A percentile compares a stretch with the other conserved stretches of the same genome.
Conservation (phyloP, 2,113 vertebrate species). For the Seriola rivoliana region DNA sequence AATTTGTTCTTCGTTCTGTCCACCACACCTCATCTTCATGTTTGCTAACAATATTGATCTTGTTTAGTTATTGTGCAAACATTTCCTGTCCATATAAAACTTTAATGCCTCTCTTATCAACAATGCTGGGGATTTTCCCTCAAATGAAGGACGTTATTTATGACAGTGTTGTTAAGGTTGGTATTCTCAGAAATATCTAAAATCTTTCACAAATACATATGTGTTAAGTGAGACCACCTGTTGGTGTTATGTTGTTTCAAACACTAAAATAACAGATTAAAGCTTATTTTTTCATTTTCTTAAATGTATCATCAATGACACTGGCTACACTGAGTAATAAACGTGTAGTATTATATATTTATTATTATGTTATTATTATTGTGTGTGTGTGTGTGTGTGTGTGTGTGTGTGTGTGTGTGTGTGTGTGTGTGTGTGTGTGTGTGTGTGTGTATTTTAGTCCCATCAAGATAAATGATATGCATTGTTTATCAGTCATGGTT, state of each 20-base stretch:
- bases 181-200: background rate
- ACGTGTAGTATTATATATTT: background rate
- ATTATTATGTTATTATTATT: too few relatives aligned
- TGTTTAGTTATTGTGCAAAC: constrained; percentile 13
- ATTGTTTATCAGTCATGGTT: background rate
- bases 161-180: background rate
- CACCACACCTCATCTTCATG: background rate
- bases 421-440: background rate
- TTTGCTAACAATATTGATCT: background rate
- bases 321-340: background rate
- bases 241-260: background rate
- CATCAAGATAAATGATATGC: background rate
- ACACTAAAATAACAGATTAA: background rate
- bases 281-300: background rate
- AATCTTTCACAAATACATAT: background rate
- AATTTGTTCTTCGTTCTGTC: background rate
- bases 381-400: too few relatives aligned
- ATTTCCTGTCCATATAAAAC: background rate
- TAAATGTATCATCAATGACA: rapidly evolving
- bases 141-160: background rate
- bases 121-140: background rate
- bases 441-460: background rate
- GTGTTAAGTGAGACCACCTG: background rate
- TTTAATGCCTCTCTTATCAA: background rate
- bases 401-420: too few relatives aligned